These are phyloP conservation scores for Mesocricetus auratus DNA, from an alignment of 2,113 vertebrate species.

Conservation along the genomic window DNA sequence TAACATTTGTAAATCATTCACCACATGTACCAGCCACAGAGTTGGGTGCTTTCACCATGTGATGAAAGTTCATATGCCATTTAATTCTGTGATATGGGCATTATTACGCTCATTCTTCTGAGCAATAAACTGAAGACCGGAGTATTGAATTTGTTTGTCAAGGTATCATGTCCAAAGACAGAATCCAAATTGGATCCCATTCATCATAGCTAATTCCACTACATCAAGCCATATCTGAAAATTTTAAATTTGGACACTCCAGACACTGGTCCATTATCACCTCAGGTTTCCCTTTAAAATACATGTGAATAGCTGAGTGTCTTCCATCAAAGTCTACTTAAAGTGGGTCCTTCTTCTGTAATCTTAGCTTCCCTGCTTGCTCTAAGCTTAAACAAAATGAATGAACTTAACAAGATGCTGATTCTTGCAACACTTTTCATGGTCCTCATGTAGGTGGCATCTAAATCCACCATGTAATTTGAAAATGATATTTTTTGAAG, in stretches of 20 bases:
- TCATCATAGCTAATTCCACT: neutral
- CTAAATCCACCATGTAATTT: slow-evolving; percentile 67
- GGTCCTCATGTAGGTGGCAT: slow-evolving; percentile 47
- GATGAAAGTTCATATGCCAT: slow-evolving; percentile 26
- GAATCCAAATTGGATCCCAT: slow-evolving; percentile 7
- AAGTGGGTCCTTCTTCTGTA: slow-evolving; percentile 5
- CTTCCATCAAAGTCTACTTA: neutral
- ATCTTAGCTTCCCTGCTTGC: neutral
- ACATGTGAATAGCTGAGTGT: neutral
- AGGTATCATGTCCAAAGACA: neutral
- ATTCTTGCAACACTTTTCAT: slow-evolving; percentile 56
- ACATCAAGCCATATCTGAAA: neutral
- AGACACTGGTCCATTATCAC: neutral
- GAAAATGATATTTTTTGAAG: slow-evolving; percentile 70
- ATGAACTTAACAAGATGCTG: neutral
- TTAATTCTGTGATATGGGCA: neutral
- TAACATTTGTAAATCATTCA: neutral
- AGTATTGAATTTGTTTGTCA: neutral
- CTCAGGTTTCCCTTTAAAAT: neutral
- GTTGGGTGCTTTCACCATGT: neutral
- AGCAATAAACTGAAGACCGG: neutral
- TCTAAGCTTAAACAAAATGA: slow-evolving; percentile 33
- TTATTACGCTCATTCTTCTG: neutral
- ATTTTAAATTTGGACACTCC: slow-evolving; percentile 1
- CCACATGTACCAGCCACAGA: neutral